phyloP scores from a whole-genome alignment of 2,797 vertebrate species.

The Glossophaga mutica region DNA sequence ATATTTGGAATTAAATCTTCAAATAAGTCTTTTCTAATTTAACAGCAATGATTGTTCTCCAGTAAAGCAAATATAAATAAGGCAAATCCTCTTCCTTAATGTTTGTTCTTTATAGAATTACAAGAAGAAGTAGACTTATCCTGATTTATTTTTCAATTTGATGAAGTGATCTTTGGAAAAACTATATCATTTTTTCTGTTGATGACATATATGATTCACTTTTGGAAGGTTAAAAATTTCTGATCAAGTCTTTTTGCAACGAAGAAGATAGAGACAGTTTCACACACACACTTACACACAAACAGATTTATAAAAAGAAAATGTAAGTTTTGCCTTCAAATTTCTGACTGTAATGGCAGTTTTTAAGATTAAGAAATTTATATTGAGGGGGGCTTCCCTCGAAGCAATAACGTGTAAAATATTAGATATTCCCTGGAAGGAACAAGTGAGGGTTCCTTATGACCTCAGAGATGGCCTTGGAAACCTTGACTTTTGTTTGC shows the following conservation, averaged over 20 bases:
- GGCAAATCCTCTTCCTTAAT: background rate
- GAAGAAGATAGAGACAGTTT: background rate
- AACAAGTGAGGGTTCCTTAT: background rate
- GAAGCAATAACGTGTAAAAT: background rate
- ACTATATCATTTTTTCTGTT: background rate
- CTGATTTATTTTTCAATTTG: background rate
- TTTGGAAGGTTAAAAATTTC: background rate
- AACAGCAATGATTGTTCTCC: background rate
- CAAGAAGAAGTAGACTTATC: background rate
- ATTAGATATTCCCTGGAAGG: background rate
- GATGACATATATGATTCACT: background rate
- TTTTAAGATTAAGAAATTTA: constrained; percentile 12
- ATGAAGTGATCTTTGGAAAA: background rate
- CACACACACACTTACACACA: background rate
- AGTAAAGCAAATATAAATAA: background rate
- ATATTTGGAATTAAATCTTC: background rate
- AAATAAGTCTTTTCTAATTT: background rate
- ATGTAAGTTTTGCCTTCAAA: background rate
- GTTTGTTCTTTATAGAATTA: background rate
- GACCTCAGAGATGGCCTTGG: background rate
- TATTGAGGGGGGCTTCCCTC: background rate
- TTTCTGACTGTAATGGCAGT: background rate
- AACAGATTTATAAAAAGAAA: background rate
- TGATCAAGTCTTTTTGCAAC: background rate
- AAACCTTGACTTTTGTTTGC: background rate